Conservation (phyloP, 2,113 vertebrate species). For the Haemorhous mexicanus region DNA sequence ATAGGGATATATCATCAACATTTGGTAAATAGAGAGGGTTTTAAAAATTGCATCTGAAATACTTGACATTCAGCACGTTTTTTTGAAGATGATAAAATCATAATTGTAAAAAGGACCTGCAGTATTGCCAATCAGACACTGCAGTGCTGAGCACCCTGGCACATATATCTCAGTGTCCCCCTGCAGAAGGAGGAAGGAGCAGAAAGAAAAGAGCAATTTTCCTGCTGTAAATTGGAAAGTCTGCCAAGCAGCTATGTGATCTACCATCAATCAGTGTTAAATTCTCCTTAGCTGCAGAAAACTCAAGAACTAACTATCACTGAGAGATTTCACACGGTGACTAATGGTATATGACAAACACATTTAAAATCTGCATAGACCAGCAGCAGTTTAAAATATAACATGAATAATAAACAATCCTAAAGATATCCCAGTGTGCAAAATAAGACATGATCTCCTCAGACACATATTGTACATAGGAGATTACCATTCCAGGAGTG, state of each 20-base stretch:
- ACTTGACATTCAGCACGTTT: conserved; percentile 72
- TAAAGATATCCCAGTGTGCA: conserved; percentile 60
- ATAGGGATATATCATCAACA: conserved; percentile 45
- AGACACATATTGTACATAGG: conserved; percentile 62
- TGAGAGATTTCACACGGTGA: conserved; percentile 83
- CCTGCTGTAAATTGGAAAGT: conserved; percentile 88
- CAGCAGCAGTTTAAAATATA: conserved; percentile 73
- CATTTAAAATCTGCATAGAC: conserved; percentile 84
- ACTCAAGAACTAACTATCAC: conserved; percentile 86
- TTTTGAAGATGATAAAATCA: conserved; percentile 74
- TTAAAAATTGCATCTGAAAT: conserved; percentile 42
- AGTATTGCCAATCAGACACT: conserved; percentile 65
- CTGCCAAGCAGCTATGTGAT: conserved; percentile 91
- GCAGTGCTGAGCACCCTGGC: conserved; percentile 56
- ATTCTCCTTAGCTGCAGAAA: conserved; percentile 84
- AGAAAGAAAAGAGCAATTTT: conserved; percentile 91
- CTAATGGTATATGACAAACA: conserved; percentile 89
- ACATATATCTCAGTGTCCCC: conserved; percentile 73
- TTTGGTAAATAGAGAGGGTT: conserved; percentile 63
- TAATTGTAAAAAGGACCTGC: conserved; percentile 73
- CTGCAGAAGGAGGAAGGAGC: conserved; percentile 79
- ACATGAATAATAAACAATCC: conserved; percentile 74
- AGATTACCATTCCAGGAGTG: conserved; percentile 62
- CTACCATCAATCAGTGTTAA: conserved; percentile 90
- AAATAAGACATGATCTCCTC: conserved; percentile 74